These are phyloP conservation scores for Lates japonicus DNA, from an alignment of 2,797 vertebrate genomes.

Conservation along the genomic window DNA sequence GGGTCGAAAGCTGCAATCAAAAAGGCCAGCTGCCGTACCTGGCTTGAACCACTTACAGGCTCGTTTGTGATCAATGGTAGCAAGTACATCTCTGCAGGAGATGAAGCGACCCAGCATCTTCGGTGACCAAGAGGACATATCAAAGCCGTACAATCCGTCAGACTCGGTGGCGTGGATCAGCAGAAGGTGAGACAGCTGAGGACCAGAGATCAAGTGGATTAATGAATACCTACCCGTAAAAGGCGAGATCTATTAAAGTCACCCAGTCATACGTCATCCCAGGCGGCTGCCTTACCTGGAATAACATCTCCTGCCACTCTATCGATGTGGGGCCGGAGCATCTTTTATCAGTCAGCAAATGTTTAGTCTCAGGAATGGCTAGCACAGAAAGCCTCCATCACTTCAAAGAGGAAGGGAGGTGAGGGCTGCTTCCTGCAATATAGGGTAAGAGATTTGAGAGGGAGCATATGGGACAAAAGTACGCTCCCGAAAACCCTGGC, in stretches of 20 bases:
- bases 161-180: slow-evolving; percentile 89
- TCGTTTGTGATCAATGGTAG: too few relatives aligned
- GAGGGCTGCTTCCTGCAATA: slow-evolving; percentile 79
- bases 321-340: slow-evolving; percentile 75
- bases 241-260: slow-evolving; percentile 63
- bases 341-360: slow-evolving; percentile 58
- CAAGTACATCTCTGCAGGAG: slow-evolving; percentile 76
- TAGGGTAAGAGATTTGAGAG: slow-evolving; percentile 77
- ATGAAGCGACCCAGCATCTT: slow-evolving; percentile 55
- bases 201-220: slow-evolving; percentile 93
- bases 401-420: slow-evolving; percentile 83
- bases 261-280: slow-evolving; percentile 72
- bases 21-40: slow-evolving; percentile 77
- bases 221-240: slow-evolving; percentile 87
- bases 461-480: slow-evolving; percentile 73
- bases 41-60: slow-evolving; percentile 64
- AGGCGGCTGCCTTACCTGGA: slow-evolving; percentile 85
- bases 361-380: slow-evolving; percentile 69
- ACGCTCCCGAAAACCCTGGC: slow-evolving; percentile 70
- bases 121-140: slow-evolving; percentile 74
- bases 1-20: slow-evolving; percentile 79
- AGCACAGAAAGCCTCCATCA: slow-evolving; percentile 83
- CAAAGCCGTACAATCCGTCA: slow-evolving; percentile 82
- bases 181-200: slow-evolving; percentile 92
- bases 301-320: slow-evolving; percentile 87